Percentiles rank a stretch among this genome's conserved stretches.
Evolutionary conservation across 1,140 invertebrate genomes (phyloP).

Genomic region (Monomorium pharaonis): DNA sequence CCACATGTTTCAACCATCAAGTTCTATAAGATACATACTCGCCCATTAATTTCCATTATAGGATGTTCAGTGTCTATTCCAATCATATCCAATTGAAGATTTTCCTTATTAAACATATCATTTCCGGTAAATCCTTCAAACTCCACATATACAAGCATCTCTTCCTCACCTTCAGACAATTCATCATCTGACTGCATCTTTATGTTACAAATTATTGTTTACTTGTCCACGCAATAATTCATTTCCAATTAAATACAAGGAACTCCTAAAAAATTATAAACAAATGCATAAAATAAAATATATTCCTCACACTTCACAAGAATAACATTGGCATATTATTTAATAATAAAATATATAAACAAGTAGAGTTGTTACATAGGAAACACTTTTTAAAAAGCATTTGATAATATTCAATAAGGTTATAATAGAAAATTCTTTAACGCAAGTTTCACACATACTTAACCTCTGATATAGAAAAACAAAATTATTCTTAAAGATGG

Average conservation of each 20-base stretch:
- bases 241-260: background rate
- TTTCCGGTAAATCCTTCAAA: conserved; percentile 79
- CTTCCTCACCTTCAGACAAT: conserved; percentile 78
- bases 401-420: background rate
- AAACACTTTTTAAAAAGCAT: too few species aligned
- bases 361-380: too few species aligned
- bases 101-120: conserved; percentile 75
- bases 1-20: background rate
- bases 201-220: background rate
- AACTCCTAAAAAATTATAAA: background rate
- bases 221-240: background rate
- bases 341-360: background rate
- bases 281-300: background rate
- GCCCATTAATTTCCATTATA: conserved; percentile 86
- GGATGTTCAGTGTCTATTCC: conserved; percentile 86
- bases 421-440: background rate
- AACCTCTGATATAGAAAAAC: background rate
- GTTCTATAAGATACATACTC: conserved; percentile 71
- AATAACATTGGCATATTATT: background rate
- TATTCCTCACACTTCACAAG: background rate
- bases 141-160: conserved; percentile 83
- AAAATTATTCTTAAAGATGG: background rate
- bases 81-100: conserved; percentile 83
- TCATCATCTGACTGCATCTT: conserved; percentile 69
- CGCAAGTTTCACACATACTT: background rate